Evolutionary conservation across 2,113 vertebrate genomes (phyloP), one percentile per base, ranked within the genome.

Genomic region (Peucedramus taeniatus): DNA sequence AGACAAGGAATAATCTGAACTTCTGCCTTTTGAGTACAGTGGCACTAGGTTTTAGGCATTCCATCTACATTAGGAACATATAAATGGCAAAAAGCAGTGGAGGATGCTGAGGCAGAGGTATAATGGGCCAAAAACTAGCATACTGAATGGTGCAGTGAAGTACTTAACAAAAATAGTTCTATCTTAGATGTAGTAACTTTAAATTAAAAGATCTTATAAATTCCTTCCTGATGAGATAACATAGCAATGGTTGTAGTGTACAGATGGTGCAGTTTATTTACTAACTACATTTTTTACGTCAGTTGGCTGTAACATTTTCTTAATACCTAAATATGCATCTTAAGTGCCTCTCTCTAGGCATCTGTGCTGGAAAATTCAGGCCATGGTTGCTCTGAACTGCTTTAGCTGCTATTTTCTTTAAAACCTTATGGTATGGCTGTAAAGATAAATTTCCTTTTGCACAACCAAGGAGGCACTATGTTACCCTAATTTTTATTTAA

Each of bases 251-350:
- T 49, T 78, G 60, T 87, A 74, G 76, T 82, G 57, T 91, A 80
- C 88, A 92, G 92, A 93, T 95, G 90, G 88, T 87, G 60, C 40
- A 22, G 92, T 96, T 94, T 95, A 90, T 96, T 94, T 96, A 90
- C 93, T 93, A 80, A 70, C 71, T 86, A 21, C 35, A 24, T 82
- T 81, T 84, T 96, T 90, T 95, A 84, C 1, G 0, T 94, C 80
- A 82, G 8, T 90, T 91, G 90, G 60, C 83, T 87, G 83, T 94
- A 95, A 82, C 64, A 53, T 96, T 94, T 92, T 93, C 94, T 83
- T 92, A 92, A 64, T 92, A 92, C 85, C 76, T 90, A 78, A 89
- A 87, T 90, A 64, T 75, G 83, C 79, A 60, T 92, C 60, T 78
- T 84, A 81, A 90, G 60, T 90, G 69, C 80, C 64, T 95, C 69